Evolutionary conservation across 1,140 invertebrate species (phyloP).

Genomic region (Zaprionus ghesquierei): DNA sequence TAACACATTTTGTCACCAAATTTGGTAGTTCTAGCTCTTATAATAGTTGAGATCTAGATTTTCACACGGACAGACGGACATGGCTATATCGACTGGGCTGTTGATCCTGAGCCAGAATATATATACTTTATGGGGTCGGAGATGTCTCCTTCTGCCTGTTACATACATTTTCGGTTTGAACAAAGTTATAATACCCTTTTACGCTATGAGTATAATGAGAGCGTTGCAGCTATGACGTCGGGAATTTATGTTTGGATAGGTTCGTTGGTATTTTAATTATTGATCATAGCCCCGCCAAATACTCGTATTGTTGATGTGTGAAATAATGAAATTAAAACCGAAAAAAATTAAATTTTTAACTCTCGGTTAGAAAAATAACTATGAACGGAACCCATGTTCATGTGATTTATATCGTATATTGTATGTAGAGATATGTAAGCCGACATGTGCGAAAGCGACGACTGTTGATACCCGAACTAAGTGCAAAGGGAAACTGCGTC

Average conservation of each 20-base stretch:
- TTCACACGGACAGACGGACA: no score
- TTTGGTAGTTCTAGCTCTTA: no score
- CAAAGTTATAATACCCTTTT: no score
- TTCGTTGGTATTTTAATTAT: conserved; percentile 38
- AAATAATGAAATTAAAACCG: conserved; percentile 31
- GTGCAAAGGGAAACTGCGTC: conserved; percentile 57
- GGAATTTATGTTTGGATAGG: conserved; percentile 37
- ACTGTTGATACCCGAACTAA: conserved; percentile 45
- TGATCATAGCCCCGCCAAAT: conserved; percentile 12
- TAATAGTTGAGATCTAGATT: no score
- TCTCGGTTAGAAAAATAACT: neutral
- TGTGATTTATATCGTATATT: neutral
- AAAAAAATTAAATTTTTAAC: neutral
- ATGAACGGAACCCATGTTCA: neutral
- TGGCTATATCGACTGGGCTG: no score
- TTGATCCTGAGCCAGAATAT: no score
- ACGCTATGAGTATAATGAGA: no score
- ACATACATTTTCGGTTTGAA: no score
- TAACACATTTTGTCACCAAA: no score
- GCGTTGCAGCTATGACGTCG: conserved; percentile 9
- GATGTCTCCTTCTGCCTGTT: no score
- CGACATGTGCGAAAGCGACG: conserved; percentile 66
- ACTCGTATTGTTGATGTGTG: conserved; percentile 32
- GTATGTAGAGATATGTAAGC: neutral
- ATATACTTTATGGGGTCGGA: no score